Percentiles rank a stretch among this genome's conserved stretches.
Evolutionary conservation across 2,888 invertebrate genomes (phyloP).

Genomic region (Catocala sponsa): DNA sequence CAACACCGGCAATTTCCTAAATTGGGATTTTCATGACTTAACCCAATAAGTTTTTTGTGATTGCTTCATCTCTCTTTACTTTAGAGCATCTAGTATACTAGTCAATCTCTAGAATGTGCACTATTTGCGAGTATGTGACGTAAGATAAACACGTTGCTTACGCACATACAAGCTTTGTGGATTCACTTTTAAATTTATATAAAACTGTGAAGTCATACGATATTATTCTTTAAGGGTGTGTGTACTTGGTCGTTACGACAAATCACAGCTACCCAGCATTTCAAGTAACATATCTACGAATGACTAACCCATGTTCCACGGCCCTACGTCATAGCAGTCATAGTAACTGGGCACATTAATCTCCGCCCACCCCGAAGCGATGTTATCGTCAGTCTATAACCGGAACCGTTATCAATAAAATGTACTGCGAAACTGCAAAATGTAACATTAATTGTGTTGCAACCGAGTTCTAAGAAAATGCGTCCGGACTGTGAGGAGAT

Average conservation of each 20-base stretch:
- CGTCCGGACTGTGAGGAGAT: constrained; percentile 18
- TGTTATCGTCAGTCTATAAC: constrained; percentile 51
- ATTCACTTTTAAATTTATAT: too few relatives aligned
- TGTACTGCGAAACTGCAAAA: constrained; percentile 45
- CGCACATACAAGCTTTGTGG: too few relatives aligned
- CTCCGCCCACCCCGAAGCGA: constrained; percentile 45
- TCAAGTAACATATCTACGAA: constrained; percentile 3
- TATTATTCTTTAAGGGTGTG: too few relatives aligned
- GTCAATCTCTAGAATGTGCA: too few relatives aligned
- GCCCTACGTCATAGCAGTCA: constrained; percentile 28
- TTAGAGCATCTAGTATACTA: too few relatives aligned
- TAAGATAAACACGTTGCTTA: too few relatives aligned
- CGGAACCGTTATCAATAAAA: constrained; percentile 52
- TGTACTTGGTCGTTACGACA: background rate
- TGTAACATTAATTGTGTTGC: constrained; percentile 44
- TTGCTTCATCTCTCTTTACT: too few relatives aligned
- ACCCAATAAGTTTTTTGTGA: too few relatives aligned
- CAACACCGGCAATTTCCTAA: too few relatives aligned
- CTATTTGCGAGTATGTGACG: too few relatives aligned
- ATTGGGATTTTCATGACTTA: too few relatives aligned
- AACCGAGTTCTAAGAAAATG: constrained; percentile 46
- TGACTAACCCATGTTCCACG: constrained; percentile 14
- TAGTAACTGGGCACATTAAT: constrained; percentile 41
- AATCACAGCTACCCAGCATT: background rate
- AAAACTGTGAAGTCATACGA: too few relatives aligned